phyloP scores from a whole-genome alignment of 2,888 invertebrate genomes.

The Hyposoter didymator region DNA sequence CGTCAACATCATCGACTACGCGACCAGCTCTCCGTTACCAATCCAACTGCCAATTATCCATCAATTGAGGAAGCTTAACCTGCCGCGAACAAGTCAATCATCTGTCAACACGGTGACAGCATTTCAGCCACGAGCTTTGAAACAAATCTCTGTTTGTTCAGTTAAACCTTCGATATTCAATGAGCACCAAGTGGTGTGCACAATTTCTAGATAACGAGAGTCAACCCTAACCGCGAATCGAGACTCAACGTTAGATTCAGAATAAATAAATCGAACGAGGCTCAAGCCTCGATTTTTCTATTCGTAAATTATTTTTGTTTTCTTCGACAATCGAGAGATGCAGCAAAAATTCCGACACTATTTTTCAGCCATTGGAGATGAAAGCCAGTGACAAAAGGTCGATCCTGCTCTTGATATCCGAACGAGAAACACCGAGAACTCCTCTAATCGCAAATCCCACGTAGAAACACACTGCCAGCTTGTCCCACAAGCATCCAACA shows the following conservation, averaged over 20 bases:
- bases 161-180: not conserved
- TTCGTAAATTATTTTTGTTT: not conserved
- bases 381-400: not conserved
- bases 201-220: not conserved
- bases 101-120: not conserved
- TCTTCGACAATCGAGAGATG: not conserved
- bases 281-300: not conserved
- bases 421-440: not conserved
- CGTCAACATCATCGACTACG: not conserved
- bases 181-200: not conserved
- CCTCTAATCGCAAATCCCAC: no score
- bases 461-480: not conserved
- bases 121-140: not conserved
- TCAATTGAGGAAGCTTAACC: constrained; percentile 11
- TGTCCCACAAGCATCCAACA: not conserved
- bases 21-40: not conserved
- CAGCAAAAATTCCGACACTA: not conserved
- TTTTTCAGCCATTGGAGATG: not conserved
- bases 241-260: not conserved
- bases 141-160: not conserved
- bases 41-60: not conserved
- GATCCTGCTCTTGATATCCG: not conserved
- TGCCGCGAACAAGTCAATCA: not conserved
- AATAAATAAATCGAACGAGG: not conserved
- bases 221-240: not conserved